Evolutionary conservation across 2,888 invertebrate genomes (phyloP).

Genomic region (Megalurothrips usitatus): DNA sequence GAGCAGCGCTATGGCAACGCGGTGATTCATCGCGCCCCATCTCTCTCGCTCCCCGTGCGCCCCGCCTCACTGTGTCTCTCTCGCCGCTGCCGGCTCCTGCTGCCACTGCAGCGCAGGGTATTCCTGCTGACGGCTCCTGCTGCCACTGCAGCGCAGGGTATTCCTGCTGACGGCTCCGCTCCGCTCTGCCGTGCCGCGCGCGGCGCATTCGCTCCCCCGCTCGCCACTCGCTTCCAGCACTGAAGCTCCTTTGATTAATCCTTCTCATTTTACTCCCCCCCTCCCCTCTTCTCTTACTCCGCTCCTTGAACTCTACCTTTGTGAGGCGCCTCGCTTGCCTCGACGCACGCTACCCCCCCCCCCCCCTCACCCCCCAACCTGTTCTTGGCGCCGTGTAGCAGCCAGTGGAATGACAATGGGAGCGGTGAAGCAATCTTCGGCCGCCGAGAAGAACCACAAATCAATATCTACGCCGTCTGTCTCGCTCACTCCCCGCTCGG

Average conservation of each 20-base stretch:
- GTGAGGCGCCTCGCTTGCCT: too few species aligned
- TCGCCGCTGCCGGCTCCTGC: background rate
- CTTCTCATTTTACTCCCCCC: background rate
- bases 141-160: too few species aligned
- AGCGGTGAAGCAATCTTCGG: background rate
- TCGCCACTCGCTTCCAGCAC: background rate
- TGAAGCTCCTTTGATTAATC: background rate
- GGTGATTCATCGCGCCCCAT: too few species aligned
- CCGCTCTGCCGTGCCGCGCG: too few species aligned
- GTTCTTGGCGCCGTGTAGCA: background rate
- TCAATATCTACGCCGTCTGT: background rate
- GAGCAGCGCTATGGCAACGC: too few species aligned
- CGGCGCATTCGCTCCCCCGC: background rate
- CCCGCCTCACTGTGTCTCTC: too few species aligned
- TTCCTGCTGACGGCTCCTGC: too few species aligned
- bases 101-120: background rate
- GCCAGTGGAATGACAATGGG: background rate
- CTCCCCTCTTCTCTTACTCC: background rate
- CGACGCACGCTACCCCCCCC: too few species aligned
- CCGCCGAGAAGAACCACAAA: background rate
- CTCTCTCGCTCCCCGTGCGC: too few species aligned
- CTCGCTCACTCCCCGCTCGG: background rate
- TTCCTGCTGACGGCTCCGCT: too few species aligned
- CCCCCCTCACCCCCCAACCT: too few species aligned
- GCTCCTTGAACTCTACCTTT: background rate